A percentile compares a stretch with the other conserved stretches of the same genome.
Conservation (phyloP, 2,797 vertebrate genomes). For the Ceyx erithaca region DNA sequence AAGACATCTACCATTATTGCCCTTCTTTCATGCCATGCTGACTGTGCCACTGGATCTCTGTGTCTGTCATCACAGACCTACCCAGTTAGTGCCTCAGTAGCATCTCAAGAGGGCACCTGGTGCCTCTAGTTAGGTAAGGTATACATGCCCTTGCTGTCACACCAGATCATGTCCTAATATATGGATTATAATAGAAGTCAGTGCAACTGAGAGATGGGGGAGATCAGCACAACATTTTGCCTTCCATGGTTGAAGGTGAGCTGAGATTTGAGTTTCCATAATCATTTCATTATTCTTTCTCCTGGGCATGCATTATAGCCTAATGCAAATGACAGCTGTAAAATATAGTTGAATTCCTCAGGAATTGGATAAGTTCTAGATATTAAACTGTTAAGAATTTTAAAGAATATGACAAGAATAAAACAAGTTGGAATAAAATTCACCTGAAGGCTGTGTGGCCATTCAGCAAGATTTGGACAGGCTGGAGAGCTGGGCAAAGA, state of each 20-base stretch:
- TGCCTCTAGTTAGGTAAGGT: not conserved
- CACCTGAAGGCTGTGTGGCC: no score
- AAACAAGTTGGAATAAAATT: not conserved
- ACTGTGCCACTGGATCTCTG: not conserved
- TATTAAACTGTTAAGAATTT: not conserved
- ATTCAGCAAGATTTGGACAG: no score
- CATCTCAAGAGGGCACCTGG: not conserved
- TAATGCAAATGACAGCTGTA: not conserved
- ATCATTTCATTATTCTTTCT: not conserved
- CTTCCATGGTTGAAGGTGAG: not conserved
- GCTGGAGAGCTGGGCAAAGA: no score
- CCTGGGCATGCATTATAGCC: not conserved
- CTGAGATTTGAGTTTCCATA: not conserved
- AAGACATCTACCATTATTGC: not conserved
- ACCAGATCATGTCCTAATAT: not conserved
- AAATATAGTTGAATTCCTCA: not conserved
- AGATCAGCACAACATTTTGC: not conserved
- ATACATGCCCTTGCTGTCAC: not conserved
- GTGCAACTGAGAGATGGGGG: not conserved
- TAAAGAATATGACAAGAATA: not conserved
- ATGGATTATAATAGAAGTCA: not conserved
- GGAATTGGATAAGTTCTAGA: not conserved
- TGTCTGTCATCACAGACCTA: not conserved
- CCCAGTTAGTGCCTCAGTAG: not conserved
- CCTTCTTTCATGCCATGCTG: not conserved